Evolutionary conservation across 2,888 invertebrate genomes (phyloP).

Genomic region (Gymnosoma rotundatum): DNA sequence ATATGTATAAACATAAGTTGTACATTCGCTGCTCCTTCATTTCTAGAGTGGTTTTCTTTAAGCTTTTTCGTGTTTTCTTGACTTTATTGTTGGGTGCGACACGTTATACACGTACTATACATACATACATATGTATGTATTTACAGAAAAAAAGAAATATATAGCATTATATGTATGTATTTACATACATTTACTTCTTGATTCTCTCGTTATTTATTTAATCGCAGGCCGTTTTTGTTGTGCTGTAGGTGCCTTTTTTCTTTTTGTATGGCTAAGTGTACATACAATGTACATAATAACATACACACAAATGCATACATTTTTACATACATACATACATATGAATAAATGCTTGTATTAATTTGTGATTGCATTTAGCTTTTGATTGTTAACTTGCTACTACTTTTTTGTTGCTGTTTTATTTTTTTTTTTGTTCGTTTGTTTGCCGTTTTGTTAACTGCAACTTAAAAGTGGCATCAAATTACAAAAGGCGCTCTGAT

Average conservation of each 20-base stretch:
- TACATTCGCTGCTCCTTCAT: conserved; percentile 7
- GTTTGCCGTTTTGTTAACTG: conserved; percentile 60
- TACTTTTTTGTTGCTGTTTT: conserved; percentile 5
- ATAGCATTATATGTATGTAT: not conserved
- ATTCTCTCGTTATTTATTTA: conserved; percentile 32
- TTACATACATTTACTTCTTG: not conserved
- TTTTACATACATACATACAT: not conserved
- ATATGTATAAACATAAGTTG: not conserved
- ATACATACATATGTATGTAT: not conserved
- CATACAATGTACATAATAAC: no score
- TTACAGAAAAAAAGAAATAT: not conserved
- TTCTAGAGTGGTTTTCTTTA: conserved; percentile 57
- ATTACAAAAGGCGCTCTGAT: conserved; percentile 63
- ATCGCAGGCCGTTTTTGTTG: conserved; percentile 40
- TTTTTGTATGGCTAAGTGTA: conserved; percentile 8
- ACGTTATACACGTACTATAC: conserved; percentile 13
- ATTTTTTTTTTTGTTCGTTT: conserved; percentile 18
- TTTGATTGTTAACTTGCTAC: conserved; percentile 43
- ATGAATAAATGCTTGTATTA: not conserved
- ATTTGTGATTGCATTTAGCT: conserved; percentile 29
- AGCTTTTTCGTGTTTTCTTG: conserved; percentile 55
- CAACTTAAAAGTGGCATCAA: conserved; percentile 68
- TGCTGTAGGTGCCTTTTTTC: conserved; percentile 54
- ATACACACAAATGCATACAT: no score
- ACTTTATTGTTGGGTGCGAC: conserved; percentile 35